Evolutionary conservation across 2,888 invertebrate genomes (phyloP).

Genomic region (Atherix ibis): DNA sequence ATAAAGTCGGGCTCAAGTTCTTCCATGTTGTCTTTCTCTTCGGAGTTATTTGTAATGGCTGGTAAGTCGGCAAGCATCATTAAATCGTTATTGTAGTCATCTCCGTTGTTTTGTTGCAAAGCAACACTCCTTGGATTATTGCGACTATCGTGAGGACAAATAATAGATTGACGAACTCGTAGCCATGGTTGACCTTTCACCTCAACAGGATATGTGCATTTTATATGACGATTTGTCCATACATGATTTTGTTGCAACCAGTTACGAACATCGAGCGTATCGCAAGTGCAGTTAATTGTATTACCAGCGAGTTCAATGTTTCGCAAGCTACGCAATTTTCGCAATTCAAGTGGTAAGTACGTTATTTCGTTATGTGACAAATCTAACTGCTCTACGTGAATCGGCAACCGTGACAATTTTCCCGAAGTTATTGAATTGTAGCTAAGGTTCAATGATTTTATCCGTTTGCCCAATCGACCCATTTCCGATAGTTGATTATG

Average conservation of each 20-base stretch:
- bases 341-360: constrained; percentile 43
- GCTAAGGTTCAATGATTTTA: constrained; percentile 42
- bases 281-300: constrained; percentile 53
- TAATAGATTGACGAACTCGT: constrained; percentile 39
- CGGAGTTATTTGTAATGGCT: constrained; percentile 28
- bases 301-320: constrained; percentile 51
- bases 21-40: constrained; percentile 19
- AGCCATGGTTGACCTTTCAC: constrained; percentile 39
- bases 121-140: constrained; percentile 1
- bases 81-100: constrained; percentile 35
- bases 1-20: constrained; percentile 26
- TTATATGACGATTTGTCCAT: constrained; percentile 36
- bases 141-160: constrained; percentile 33
- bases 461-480: constrained; percentile 42
- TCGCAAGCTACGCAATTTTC: constrained; percentile 35
- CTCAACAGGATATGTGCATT: constrained; percentile 39
- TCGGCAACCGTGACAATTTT: constrained; percentile 38
- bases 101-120: constrained; percentile 3
- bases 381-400: constrained; percentile 43
- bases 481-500: constrained; percentile 42
- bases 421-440: constrained; percentile 42
- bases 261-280: constrained; percentile 46
- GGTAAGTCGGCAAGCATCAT: constrained; percentile 52
- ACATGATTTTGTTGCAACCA: constrained; percentile 39
- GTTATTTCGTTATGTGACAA: constrained; percentile 44